Conservation (phyloP, 1,140 invertebrate genomes). For the Drosophila dunni region DNA sequence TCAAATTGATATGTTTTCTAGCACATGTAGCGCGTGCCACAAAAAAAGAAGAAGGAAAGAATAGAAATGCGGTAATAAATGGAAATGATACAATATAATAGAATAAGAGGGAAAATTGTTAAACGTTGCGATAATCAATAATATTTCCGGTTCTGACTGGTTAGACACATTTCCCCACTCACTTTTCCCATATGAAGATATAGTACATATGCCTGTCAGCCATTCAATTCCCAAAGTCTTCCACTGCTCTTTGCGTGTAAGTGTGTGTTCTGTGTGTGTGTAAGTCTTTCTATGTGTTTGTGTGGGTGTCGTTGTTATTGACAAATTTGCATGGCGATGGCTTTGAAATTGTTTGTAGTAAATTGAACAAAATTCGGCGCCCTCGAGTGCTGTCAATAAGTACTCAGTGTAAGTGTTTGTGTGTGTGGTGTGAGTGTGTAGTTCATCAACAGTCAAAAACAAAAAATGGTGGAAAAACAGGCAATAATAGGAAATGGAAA, state of each 20-base stretch:
- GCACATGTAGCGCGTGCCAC: slow-evolving; percentile 50
- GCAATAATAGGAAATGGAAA: slow-evolving; percentile 10
- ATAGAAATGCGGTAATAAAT: slow-evolving; percentile 58
- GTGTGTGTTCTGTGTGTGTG: slow-evolving; percentile 24
- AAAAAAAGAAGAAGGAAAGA: slow-evolving; percentile 23
- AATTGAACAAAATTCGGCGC: slow-evolving; percentile 37
- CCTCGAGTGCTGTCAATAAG: slow-evolving; percentile 45
- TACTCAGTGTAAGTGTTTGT: neutral
- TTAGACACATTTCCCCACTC: slow-evolving; percentile 16
- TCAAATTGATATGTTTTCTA: slow-evolving; percentile 70
- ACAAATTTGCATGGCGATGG: slow-evolving; percentile 65
- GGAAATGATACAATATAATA: slow-evolving; percentile 57
- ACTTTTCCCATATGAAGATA: neutral
- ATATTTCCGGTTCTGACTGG: slow-evolving; percentile 60
- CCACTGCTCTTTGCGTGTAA: slow-evolving; percentile 15
- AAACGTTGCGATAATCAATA: slow-evolving; percentile 78
- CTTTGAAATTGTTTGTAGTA: slow-evolving; percentile 47
- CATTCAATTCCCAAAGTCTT: slow-evolving; percentile 36
- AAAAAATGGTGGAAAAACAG: slow-evolving; percentile 22
- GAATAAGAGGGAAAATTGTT: slow-evolving; percentile 40
- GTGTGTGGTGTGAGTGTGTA: neutral
- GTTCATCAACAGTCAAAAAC: neutral
- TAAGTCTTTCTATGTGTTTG: slow-evolving; percentile 9
- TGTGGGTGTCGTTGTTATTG: slow-evolving; percentile 64
- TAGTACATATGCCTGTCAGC: slow-evolving; percentile 29